Evolutionary conservation across 2,888 invertebrate genomes (phyloP), one percentile per base, ranked within the genome.

Genomic region (Adelphocoris suturalis): DNA sequence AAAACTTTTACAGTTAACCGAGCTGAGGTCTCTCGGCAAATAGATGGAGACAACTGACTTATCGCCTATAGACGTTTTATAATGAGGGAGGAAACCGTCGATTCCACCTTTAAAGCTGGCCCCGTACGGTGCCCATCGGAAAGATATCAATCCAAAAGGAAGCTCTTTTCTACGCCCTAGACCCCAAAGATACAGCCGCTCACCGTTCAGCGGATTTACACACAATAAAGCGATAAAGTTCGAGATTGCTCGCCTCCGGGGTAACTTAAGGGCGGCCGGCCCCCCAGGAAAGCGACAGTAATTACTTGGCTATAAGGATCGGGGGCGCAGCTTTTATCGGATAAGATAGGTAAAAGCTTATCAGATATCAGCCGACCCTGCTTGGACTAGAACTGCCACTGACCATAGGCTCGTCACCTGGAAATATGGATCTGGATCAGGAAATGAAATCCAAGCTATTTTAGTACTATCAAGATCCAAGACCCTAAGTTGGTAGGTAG

Each of bases 191-290:
- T 23, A 68, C 47, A 86, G 28, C 27, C 28, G 28, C 28, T 57
- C 37, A 19, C 85, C 55, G 57, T 85, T 57, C 48, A 48, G 9
- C 37, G 86, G 75, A 86, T 86, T 86, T 86, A 86, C 86, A 86
- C 86, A 86, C 86, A 86, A 86, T 86, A 86, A 86, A 86, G 86
- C 86, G 86, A 86, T 86, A 86, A 86, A 86, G 85, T 68, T 19
- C 13, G 37, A 27, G 85, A 61, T 86, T 19, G 68, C 86, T 47
- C 57, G 86, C 68, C 28, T 52, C 68, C 9, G 16, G 46, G 27
- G 52, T 82, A 82, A 82, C 82, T 52, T 52, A 52, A 81, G 81
- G 48, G 46, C 76, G 46, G 12, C 37, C n/a, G n/a, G 37, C 16
- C 28, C 46, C 13, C 82, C 82, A 3, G 82, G 52, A 82, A 82